Conservation (phyloP, 2,113 vertebrate species). For the Vulpes ferrilata region DNA sequence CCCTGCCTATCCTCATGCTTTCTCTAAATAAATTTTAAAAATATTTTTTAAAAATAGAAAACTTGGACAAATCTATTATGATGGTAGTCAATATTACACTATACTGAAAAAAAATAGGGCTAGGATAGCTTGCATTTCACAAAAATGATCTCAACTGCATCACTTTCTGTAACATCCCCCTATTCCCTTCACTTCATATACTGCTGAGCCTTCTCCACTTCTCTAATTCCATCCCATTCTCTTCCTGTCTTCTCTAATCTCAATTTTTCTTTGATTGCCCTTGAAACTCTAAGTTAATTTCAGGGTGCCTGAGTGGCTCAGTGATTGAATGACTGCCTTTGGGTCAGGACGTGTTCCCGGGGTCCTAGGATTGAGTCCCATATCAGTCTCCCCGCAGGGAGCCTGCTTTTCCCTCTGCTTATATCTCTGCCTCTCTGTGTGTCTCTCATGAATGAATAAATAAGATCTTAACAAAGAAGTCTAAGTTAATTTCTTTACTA, state of each 20-base stretch:
- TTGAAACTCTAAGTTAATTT: background rate
- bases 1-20: background rate
- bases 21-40: background rate
- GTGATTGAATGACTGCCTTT: too few species aligned
- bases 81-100: background rate
- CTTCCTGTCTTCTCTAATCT: background rate
- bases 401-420: too few species aligned
- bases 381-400: too few species aligned
- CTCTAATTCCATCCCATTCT: background rate
- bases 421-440: too few species aligned
- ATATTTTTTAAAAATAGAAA: background rate
- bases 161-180: too few species aligned
- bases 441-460: too few species aligned
- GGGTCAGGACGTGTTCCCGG: too few species aligned
- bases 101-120: rapidly evolving
- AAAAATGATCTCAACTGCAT: background rate
- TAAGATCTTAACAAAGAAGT: too few species aligned
- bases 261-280: background rate
- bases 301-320: too few species aligned
- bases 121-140: background rate
- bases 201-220: background rate
- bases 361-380: too few species aligned
- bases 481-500: background rate
- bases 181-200: rapidly evolving
- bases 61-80: background rate